phyloP scores from a whole-genome alignment of 2,888 invertebrate genomes.

The Liodrosophila aerea region DNA sequence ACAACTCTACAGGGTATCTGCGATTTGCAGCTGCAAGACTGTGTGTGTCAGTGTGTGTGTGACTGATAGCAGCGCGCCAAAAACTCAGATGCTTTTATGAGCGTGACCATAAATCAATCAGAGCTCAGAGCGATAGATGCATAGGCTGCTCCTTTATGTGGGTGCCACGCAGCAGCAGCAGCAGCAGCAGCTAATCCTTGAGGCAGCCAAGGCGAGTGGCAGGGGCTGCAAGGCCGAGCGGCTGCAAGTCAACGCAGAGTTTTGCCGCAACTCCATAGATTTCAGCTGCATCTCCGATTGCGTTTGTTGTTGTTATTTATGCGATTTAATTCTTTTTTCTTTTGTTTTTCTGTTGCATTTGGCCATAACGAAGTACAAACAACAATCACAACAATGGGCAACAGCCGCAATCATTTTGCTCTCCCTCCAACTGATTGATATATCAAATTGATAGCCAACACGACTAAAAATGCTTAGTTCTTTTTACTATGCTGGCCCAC shows the following conservation, averaged over 20 bases:
- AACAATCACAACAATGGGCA: conserved; percentile 26
- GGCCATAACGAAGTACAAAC: conserved; percentile 52
- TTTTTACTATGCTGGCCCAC: conserved; percentile 24
- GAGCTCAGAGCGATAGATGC: conserved; percentile 33
- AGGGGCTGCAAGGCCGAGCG: conserved; percentile 26
- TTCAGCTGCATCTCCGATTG: too few relatives aligned
- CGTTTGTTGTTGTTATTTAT: too few relatives aligned
- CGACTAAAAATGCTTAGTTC: neutral
- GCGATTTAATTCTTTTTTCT: conserved; percentile 1
- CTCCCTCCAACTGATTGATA: conserved; percentile 67
- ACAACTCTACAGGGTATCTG: conserved; percentile 21
- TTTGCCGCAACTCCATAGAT: too few relatives aligned
- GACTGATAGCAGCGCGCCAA: conserved; percentile 40
- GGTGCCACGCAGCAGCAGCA: neutral
- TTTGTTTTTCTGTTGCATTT: conserved; percentile 11
- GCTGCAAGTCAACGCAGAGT: too few relatives aligned
- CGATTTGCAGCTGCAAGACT: neutral
- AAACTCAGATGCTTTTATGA: conserved; percentile 40
- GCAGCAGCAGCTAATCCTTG: conserved; percentile 37
- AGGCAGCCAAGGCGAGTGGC: conserved; percentile 12
- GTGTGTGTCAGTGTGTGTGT: conserved; percentile 34
- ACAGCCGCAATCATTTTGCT: conserved; percentile 49
- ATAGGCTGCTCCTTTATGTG: too few relatives aligned
- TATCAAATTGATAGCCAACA: conserved; percentile 69
- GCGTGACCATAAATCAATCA: conserved; percentile 75